Percentiles rank a stretch among this genome's conserved stretches.
Conservation (phyloP, 92 coral and sea anemone genomes). For the Epizoanthus stellaris region DNA sequence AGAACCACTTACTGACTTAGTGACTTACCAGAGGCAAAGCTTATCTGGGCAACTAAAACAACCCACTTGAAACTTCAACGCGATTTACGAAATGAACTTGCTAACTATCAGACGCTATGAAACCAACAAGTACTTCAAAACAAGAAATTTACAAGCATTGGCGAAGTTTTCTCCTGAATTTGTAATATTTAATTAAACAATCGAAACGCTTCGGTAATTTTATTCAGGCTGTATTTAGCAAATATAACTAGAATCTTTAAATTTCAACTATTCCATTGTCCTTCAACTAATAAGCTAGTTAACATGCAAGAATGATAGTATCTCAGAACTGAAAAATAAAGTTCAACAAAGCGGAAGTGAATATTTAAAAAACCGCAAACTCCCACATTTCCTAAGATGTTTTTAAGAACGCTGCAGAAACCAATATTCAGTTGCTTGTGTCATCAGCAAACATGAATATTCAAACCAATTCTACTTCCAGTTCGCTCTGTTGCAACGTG, state of each 20-base stretch:
- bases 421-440: background rate
- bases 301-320: background rate
- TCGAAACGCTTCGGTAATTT: constrained; percentile 1
- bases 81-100: too few species aligned
- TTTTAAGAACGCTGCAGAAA: background rate
- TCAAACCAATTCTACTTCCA: constrained; percentile 15
- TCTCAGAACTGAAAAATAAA: background rate
- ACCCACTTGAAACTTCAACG: too few species aligned
- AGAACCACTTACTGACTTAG: too few species aligned
- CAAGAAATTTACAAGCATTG: constrained; percentile 5
- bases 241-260: background rate
- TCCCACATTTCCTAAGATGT: background rate
- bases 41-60: too few species aligned
- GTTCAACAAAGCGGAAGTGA: constrained; percentile 10
- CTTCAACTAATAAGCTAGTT: background rate
- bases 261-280: background rate
- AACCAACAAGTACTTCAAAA: background rate
- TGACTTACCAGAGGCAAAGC: background rate
- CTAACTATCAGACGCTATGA: background rate
- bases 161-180: background rate
- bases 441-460: constrained; percentile 33
- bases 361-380: background rate
- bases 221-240: background rate
- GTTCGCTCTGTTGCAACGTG: constrained; percentile 34
- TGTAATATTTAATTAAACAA: constrained; percentile 4